Evolutionary conservation across 2,113 vertebrate species (phyloP).

Genomic region (Psilopsiagon aymara): DNA sequence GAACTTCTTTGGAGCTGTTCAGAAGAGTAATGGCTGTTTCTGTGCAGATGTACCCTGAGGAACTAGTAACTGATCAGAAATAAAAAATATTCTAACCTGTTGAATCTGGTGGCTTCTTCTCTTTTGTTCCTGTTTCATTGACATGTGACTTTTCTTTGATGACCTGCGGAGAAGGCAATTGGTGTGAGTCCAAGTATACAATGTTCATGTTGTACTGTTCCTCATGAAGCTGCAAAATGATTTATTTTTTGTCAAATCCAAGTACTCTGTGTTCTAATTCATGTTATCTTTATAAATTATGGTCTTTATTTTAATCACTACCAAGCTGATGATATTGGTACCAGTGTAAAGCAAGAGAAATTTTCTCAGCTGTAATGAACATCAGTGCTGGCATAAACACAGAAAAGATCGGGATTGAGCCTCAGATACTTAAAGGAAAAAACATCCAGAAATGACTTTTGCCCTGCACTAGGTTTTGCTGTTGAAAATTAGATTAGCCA

Average conservation of each 20-base stretch:
- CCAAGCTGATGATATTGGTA: neutral
- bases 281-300: neutral
- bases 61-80: neutral
- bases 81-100: slow-evolving; percentile 78
- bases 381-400: neutral
- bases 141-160: slow-evolving; percentile 76
- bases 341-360: neutral
- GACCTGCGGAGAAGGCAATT: slow-evolving; percentile 54
- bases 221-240: neutral
- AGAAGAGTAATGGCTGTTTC: neutral
- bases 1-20: neutral
- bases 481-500: neutral
- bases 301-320: neutral
- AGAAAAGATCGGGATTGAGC: neutral
- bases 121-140: slow-evolving; percentile 74
- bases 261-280: neutral
- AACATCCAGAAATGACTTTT: neutral
- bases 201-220: neutral
- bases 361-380: neutral
- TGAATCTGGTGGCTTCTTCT: slow-evolving; percentile 77
- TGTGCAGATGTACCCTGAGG: neutral
- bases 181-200: neutral
- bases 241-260: neutral
- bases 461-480: neutral
- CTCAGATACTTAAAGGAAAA: neutral